These are phyloP conservation scores for Petrophora chlorosata DNA, from an alignment of 2,888 invertebrate genomes.

Conservation along the genomic window DNA sequence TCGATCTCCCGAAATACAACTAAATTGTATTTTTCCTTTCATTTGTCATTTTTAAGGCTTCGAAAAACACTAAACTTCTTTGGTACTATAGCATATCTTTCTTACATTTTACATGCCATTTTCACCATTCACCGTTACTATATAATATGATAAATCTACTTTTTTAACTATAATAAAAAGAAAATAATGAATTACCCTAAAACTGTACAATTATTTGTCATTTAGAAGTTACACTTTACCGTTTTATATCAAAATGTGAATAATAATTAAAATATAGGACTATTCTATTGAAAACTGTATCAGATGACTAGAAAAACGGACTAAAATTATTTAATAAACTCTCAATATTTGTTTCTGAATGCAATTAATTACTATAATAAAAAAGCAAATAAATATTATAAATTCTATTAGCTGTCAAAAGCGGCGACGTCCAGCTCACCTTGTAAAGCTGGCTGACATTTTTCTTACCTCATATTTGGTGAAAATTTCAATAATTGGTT, in stretches of 20 bases:
- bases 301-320: background rate
- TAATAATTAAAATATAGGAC: slow-evolving; percentile 14
- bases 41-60: slow-evolving; percentile 14
- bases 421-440: background rate
- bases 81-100: background rate
- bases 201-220: slow-evolving; percentile 72
- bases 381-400: background rate
- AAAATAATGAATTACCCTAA: slow-evolving; percentile 41
- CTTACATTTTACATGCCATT: too few relatives aligned
- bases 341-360: too few relatives aligned
- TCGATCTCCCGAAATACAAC: too few relatives aligned
- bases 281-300: background rate
- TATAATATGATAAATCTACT: background rate
- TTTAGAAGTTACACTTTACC: slow-evolving; percentile 79
- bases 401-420: background rate
- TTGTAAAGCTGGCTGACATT: slow-evolving; percentile 1
- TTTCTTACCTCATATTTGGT: background rate
- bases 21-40: too few relatives aligned
- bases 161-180: slow-evolving; percentile 5
- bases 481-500: background rate
- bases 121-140: too few relatives aligned
- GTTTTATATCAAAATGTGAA: slow-evolving; percentile 41
- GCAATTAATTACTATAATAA: too few relatives aligned
- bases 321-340: background rate
- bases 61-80: slow-evolving; percentile 6